phyloP scores from a whole-genome alignment of 2,888 invertebrate species.

The Lasioglossum lativentre region DNA sequence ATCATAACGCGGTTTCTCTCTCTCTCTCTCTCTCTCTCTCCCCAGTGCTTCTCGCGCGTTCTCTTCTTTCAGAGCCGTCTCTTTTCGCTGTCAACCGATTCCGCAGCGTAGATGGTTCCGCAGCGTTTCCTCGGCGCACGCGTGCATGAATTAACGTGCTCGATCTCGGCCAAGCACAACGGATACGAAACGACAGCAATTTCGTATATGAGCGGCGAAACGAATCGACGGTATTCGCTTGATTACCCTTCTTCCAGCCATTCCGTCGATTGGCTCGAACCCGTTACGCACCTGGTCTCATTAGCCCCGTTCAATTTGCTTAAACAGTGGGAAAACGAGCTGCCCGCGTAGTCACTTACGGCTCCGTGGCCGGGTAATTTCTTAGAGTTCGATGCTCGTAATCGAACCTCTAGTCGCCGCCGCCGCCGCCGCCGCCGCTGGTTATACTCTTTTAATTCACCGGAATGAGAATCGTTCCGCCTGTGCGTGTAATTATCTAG shows the following conservation, averaged over 20 bases:
- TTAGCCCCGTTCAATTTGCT: constrained; percentile 59
- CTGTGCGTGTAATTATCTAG: constrained; percentile 24
- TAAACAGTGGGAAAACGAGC: constrained; percentile 53
- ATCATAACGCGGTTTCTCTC: constrained; percentile 55
- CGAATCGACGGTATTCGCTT: constrained; percentile 58
- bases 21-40: constrained; percentile 31
- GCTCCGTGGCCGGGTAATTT: constrained; percentile 58
- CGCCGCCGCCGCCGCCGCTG: constrained; percentile 1
- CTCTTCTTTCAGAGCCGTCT: constrained; percentile 1
- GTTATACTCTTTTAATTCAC: constrained; percentile 39
- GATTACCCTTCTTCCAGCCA: constrained; percentile 58
- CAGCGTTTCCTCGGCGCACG: constrained; percentile 18
- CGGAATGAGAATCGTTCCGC: constrained; percentile 19
- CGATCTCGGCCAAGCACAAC: constrained; percentile 50
- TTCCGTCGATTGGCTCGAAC: constrained; percentile 30
- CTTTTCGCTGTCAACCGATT: constrained; percentile 13
- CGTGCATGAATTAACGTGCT: constrained; percentile 58
- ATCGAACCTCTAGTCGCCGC: constrained; percentile 24
- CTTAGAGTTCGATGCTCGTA: constrained; percentile 51
- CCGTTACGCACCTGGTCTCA: constrained; percentile 58
- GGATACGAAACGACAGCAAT: constrained; percentile 62
- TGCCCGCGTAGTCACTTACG: constrained; percentile 55
- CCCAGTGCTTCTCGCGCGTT: background rate
- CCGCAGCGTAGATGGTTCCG: background rate
- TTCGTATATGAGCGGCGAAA: constrained; percentile 64